Base-by-base conservation (phyloP, 2,113 vertebrate species). In the Labrus mixtus region DNA sequence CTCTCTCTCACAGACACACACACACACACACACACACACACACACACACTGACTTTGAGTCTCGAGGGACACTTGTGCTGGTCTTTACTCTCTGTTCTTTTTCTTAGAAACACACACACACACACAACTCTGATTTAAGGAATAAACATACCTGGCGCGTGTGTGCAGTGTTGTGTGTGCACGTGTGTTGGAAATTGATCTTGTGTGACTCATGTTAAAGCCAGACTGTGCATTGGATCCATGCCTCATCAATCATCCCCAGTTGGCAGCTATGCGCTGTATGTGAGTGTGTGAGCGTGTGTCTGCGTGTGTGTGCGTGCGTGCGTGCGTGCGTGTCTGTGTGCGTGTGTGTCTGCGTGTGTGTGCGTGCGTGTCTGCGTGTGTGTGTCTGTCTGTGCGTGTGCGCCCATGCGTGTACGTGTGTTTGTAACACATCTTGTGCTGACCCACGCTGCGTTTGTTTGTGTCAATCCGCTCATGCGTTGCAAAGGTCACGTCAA, bases 401-500 rank as follows among this genome's bases (percentile, higher is more conserved):
- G 29, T 33, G 29, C 29, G 66, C 7, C 77, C 25, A 61, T 45
- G 39, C 2, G 11, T 0, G 39, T 3, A 54, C 51, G 64, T 39
- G 78, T 60, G 69, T 46, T 1, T 17, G 43, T 10, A 68, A 11
- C 71, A 50, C 41, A 56, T 78, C 11, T 17, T 68, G 50, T 23
- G 36, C 61, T 71, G 79, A 79, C 83, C 83, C 81, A 79, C 78
- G 59, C 81, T 79, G 76, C 76, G 73, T 73, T 79, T 74, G 48
- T 77, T 37, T 67, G 67, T 79, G 86, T 82, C 84, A 85, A 64
- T 53, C 73, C 51, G 16, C 71, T 69, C 76, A 77, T 89, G 90
- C 86, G 83, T 88, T 87, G 73, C 77, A 91, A 89, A 92, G 91
- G 88, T 92, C 90, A 90, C 79, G 86, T 86, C 83, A 87, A 72